Conservation (phyloP, 1,140 invertebrate genomes). For the Asobara japonica region DNA sequence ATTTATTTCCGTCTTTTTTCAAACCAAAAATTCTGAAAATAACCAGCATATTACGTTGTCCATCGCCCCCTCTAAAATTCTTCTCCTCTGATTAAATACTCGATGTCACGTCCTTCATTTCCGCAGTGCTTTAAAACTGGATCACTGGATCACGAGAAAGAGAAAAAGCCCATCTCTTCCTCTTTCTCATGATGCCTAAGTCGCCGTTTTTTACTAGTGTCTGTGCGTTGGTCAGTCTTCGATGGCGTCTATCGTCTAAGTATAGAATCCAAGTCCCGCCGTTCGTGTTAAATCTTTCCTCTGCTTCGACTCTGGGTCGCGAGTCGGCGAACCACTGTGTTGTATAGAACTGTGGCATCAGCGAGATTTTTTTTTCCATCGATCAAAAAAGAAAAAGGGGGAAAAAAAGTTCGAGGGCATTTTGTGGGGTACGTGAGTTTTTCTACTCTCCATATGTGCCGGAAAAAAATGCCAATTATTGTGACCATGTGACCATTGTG, state of each 20-base stretch:
- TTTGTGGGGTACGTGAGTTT: too few species aligned
- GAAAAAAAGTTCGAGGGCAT: slow-evolving; percentile 41
- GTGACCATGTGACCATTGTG: slow-evolving; percentile 35
- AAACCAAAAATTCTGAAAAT: neutral
- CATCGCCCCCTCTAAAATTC: too few species aligned
- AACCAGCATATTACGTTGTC: too few species aligned
- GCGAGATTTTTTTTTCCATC: neutral
- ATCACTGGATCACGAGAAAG: slow-evolving; percentile 28
- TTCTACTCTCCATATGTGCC: too few species aligned
- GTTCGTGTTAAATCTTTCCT: slow-evolving; percentile 38
- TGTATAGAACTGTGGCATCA: neutral
- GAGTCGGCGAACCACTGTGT: neutral
- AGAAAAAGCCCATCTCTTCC: neutral
- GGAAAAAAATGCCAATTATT: neutral
- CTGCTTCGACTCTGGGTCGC: slow-evolving; percentile 10
- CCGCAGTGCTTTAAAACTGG: slow-evolving; percentile 15
- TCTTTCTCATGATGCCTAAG: neutral
- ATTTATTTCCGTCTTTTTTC: too few species aligned
- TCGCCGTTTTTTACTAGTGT: slow-evolving; percentile 35
- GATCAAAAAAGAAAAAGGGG: slow-evolving; percentile 17
- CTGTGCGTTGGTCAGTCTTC: slow-evolving; percentile 58
- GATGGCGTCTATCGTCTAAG: slow-evolving; percentile 57
- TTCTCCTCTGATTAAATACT: too few species aligned
- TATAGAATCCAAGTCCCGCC: slow-evolving; percentile 49
- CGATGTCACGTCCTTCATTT: neutral